Percentiles rank a stretch among this genome's conserved stretches.
Conservation (phyloP, 2,797 vertebrate genomes). For the Macropodus opercularis region DNA sequence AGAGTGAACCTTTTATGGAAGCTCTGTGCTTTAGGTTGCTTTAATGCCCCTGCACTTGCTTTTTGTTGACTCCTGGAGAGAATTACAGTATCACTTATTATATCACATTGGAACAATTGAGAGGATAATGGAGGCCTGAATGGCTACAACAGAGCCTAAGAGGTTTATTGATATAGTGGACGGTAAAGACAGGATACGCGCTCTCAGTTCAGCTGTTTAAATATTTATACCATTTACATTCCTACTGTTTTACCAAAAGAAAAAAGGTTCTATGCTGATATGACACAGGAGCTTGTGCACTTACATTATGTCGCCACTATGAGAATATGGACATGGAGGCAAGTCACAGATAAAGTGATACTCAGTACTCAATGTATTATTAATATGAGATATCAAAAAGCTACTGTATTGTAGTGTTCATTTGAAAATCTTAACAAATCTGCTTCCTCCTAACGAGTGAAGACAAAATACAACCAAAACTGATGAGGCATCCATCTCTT, state of each 20-base stretch:
- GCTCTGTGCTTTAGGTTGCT: constrained; percentile 7
- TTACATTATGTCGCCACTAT: too few relatives aligned
- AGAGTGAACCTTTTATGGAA: constrained; percentile 30
- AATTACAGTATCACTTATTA: constrained; percentile 30
- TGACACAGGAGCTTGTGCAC: too few relatives aligned
- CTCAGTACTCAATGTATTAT: too few relatives aligned
- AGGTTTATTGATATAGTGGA: constrained; percentile 19
- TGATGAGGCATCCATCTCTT: neutral
- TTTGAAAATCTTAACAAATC: neutral
- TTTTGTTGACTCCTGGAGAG: constrained; percentile 21
- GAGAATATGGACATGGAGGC: too few relatives aligned
- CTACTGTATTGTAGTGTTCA: too few relatives aligned
- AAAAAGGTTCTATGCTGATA: too few relatives aligned
- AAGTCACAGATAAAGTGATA: too few relatives aligned
- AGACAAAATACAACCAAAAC: neutral
- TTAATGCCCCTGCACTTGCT: constrained; percentile 24
- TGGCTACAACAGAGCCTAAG: constrained; percentile 26
- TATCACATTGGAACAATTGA: constrained; percentile 20
- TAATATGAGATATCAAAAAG: neutral
- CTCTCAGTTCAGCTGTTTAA: constrained; percentile 7
- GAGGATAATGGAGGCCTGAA: constrained; percentile 39
- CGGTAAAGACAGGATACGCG: neutral
- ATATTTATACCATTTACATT: neutral
- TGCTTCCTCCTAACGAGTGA: too few relatives aligned
- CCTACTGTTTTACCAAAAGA: neutral